Conservation (phyloP, 2,113 vertebrate genomes). For the Paratilapia polleni region DNA sequence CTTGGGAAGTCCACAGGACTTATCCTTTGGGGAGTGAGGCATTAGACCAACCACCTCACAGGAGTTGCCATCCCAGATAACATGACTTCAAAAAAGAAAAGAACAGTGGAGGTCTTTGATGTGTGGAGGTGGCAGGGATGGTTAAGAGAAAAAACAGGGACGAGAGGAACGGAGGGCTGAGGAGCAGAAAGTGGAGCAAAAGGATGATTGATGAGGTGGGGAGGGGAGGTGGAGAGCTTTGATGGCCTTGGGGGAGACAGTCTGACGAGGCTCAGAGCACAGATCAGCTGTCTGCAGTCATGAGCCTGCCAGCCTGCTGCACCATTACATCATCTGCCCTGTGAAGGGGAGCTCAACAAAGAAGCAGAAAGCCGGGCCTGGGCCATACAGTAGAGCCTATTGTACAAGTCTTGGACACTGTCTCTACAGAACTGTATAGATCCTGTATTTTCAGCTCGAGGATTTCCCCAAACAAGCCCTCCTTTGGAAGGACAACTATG, state of each 20-base stretch:
- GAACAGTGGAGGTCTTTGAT: not conserved
- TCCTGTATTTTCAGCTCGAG: not conserved
- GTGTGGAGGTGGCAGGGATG: not conserved
- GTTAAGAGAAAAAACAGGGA: not conserved
- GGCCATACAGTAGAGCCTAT: slow-evolving; percentile 33
- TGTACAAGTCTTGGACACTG: slow-evolving; percentile 6
- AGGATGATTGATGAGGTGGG: slow-evolving; percentile 45
- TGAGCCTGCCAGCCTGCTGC: slow-evolving; percentile 38
- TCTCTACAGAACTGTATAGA: not conserved
- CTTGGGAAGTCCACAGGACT: too few species aligned
- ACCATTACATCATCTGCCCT: slow-evolving; percentile 62
- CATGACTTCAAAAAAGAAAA: not conserved
- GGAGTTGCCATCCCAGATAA: not conserved
- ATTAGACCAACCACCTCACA: not conserved
- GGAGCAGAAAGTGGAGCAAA: slow-evolving; percentile 10
- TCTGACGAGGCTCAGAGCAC: slow-evolving; percentile 40
- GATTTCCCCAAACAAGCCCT: slow-evolving; percentile 26
- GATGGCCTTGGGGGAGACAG: slow-evolving; percentile 37
- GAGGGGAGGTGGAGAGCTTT: slow-evolving; percentile 18
- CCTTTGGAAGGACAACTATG: slow-evolving; percentile 18
- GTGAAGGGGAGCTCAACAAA: slow-evolving; percentile 37
- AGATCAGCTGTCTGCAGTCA: slow-evolving; percentile 72
- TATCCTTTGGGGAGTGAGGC: not conserved
- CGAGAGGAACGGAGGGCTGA: not conserved
- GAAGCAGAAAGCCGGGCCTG: not conserved